A percentile compares a stretch with the other conserved stretches of the same genome.
Evolutionary conservation across 2,797 vertebrate species (phyloP).

Genomic region (Gambusia yucatana): DNA sequence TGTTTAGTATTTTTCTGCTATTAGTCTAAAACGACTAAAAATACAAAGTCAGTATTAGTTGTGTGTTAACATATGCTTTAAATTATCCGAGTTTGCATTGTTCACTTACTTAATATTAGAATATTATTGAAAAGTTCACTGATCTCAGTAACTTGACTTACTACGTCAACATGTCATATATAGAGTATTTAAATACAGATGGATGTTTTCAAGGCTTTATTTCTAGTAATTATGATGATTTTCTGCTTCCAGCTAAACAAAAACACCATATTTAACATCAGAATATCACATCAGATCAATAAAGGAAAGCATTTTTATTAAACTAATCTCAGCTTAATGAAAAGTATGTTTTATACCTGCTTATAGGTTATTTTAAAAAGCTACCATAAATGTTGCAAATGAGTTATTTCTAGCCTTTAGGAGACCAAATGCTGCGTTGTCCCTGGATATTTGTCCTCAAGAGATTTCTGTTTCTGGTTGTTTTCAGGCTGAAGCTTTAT

Average conservation of each 20-base stretch:
- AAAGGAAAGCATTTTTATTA: not conserved
- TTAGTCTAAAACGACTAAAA: no score
- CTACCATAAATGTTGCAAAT: not conserved
- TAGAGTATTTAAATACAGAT: not conserved
- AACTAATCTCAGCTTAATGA: not conserved
- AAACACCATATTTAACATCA: not conserved
- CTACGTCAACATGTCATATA: not conserved
- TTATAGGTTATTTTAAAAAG: not conserved
- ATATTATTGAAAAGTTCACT: not conserved
- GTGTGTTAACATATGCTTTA: not conserved
- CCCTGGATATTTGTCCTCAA: not conserved
- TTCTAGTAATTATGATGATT: not conserved
- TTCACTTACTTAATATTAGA: not conserved
- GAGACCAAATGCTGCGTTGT: not conserved
- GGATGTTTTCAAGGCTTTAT: not conserved
- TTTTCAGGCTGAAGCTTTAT: not conserved
- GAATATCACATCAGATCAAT: not conserved
- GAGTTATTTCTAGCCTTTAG: not conserved
- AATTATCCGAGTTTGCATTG: not conserved
- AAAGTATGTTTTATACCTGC: not conserved
- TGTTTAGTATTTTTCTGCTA: not conserved
- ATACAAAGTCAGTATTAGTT: not conserved
- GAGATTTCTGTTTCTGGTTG: not conserved
- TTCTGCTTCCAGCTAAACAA: not conserved
- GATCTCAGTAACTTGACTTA: not conserved